Evolutionary conservation across 2,888 invertebrate genomes (phyloP), one percentile per base, ranked within the genome.

Genomic region (Phyto melanocephala): DNA sequence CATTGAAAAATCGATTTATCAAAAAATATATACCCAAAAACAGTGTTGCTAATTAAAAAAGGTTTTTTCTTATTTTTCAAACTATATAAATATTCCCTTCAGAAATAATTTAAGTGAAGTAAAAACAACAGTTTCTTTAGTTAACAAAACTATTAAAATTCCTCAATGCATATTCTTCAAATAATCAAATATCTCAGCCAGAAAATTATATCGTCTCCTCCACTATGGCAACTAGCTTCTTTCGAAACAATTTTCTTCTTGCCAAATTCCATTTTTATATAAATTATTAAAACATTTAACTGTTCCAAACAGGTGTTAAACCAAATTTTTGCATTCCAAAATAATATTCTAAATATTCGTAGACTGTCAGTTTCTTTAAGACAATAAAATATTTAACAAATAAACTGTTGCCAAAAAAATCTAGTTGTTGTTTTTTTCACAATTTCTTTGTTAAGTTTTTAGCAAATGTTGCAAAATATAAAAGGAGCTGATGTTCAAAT

Each of bases 221-320:
- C 28, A 28, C 6, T 6, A 5, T 5, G 6, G 28, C 3, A 28
- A 13, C n/a, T 15, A 6, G 20, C 3, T 50, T 22, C 2, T 10
- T 0, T 22, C 13, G 10, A 22, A 50, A 15, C 2, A 54, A 33
- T 17, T 60, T 65, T 47, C 63, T 3, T n/a, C n/a, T 70, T 74
- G 63, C 63, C 63, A 63, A 74, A 42, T 28, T 28, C 28, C 6
- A 54, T 33, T 10, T 15, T 52, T 6, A n/a, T 35, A n/a, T 42
- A 35, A 45, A 33, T 7, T 63, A 33, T 62, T 72, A 67, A 79
- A 72, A 42, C 22, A 28, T 24, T n/a, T 37, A 60, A 22, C 20
- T 60, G 60, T 17, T 65, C 40, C 52, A 60, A 81, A 47, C 81
- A 81, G 81, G 81, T 82, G 81, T 58, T 78, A 75, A 65, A 52